Base-by-base conservation (phyloP, 2,888 invertebrate species). In the Drosophila paranaensis region DNA sequence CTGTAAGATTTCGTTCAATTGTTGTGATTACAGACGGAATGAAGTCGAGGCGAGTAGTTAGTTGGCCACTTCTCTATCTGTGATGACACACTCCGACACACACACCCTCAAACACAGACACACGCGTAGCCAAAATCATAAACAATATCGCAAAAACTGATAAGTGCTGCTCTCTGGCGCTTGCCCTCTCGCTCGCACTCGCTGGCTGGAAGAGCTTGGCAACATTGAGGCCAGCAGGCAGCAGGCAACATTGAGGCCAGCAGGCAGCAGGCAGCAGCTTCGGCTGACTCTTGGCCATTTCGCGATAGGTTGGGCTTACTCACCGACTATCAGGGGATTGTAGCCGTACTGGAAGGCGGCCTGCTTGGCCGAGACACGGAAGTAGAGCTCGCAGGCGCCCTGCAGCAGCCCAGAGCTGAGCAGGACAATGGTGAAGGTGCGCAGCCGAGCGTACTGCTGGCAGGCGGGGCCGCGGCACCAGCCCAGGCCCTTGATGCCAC, bases 311-410 rank as follows among this genome's bases (percentile, higher is more conserved):
- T 27, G 8, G 50, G 60, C 54, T 71, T 81, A 91, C 93, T 92
- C 92, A 94, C 94, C 94, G 66, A 93, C 90, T 50, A 93, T 71
- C 62, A 91, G 81, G 45, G 92, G 88, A 71, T 93, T 88, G 81
- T 93, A 93, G 67, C 91, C 91, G 79, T 93, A 93, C 82, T 93
- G 93, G 39, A 91, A 74, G 48, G 93, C 93, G 67, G 94, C 94
- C 75, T 94, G 91, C 50, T 93, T 92, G 5, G 93, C 93, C n/a
- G 94, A 94, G 60, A 93, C 92, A 16, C 93, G 91, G 84, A 94
- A 94, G 79, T 94, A 94, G 20, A 92, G 91, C 67, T 93, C 91
- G 39, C 92, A 90, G 51, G 93, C 91, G 6, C 94, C 94, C 79
- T 94, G 94, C 2, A 94, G 70, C 8, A 93, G 90, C 0, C 93